phyloP scores from a whole-genome alignment of 1,140 invertebrate genomes.

The Aplysia californica region DNA sequence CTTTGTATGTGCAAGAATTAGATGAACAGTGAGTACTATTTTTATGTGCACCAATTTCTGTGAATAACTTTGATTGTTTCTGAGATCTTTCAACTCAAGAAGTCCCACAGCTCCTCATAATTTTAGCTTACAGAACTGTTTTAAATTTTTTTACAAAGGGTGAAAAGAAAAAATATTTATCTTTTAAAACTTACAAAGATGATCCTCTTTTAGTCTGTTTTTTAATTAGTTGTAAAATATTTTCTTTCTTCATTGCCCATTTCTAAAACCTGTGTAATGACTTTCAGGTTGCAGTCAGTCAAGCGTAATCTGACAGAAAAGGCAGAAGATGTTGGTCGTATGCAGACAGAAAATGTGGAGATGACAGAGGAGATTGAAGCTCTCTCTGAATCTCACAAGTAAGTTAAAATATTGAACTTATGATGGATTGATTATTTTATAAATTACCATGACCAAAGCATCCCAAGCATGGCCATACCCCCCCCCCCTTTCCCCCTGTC shows the following conservation, averaged over 20 bases:
- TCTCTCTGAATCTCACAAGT: constrained; percentile 62
- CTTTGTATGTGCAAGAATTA: constrained; percentile 41
- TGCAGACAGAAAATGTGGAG: constrained; percentile 55
- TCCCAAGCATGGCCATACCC: no score
- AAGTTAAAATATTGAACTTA: constrained; percentile 32
- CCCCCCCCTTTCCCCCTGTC: no score
- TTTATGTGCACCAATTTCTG: neutral
- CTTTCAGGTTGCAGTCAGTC: constrained; percentile 56
- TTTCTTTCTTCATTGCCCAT: no score
- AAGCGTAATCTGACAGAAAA: constrained; percentile 53
- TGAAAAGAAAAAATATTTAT: no score
- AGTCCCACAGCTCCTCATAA: neutral
- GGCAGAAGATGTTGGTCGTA: constrained; percentile 57
- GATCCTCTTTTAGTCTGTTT: no score
- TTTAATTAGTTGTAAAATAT: no score
- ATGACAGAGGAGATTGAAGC: constrained; percentile 55
- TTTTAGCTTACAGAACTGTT: neutral
- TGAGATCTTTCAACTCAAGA: no score
- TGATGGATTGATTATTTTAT: neutral
- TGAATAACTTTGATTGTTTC: no score
- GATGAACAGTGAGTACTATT: constrained; percentile 47
- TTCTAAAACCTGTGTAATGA: no score
- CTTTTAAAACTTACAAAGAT: no score
- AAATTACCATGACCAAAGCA: neutral
- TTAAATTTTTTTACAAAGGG: no score